A percentile compares a stretch with the other conserved stretches of the same genome.
phyloP scores from a whole-genome alignment of 2,888 invertebrate genomes.

The Boloria selene region DNA sequence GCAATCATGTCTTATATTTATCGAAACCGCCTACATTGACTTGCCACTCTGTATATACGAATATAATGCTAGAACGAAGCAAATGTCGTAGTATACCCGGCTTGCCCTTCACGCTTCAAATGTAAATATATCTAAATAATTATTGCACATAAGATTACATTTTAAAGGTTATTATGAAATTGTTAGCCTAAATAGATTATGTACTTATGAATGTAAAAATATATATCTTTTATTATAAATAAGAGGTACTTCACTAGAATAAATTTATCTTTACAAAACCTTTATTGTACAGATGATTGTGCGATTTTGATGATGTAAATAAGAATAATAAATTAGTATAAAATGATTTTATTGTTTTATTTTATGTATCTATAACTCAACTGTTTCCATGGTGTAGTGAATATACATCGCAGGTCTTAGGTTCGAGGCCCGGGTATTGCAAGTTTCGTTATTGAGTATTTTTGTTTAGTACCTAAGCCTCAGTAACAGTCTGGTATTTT shows the following conservation, averaged over 20 bases:
- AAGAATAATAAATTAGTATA: constrained; percentile 75
- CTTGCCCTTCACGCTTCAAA: constrained; percentile 76
- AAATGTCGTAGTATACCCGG: constrained; percentile 47
- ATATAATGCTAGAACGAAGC: constrained; percentile 18
- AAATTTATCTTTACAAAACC: constrained; percentile 49
- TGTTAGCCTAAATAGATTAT: constrained; percentile 59
- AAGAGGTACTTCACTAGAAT: constrained; percentile 68
- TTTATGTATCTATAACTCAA: constrained; percentile 8
- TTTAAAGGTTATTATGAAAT: constrained; percentile 57
- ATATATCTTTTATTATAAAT: constrained; percentile 73
- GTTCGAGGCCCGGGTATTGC: neutral
- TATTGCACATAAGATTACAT: constrained; percentile 66
- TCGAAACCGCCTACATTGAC: neutral
- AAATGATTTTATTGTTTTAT: constrained; percentile 50
- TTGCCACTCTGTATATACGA: constrained; percentile 15
- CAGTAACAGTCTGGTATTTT: too few species aligned
- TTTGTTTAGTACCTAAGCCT: too few species aligned
- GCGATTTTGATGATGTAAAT: constrained; percentile 76
- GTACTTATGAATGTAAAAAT: constrained; percentile 58
- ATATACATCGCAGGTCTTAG: neutral
- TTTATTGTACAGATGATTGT: constrained; percentile 71
- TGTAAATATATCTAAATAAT: constrained; percentile 64
- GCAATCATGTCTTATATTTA: too few species aligned
- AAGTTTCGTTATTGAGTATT: too few species aligned
- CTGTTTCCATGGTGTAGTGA: neutral